These are phyloP conservation scores for Paralvinella palmiformis DNA, from an alignment of 1,140 invertebrate species.

Conservation along the genomic window DNA sequence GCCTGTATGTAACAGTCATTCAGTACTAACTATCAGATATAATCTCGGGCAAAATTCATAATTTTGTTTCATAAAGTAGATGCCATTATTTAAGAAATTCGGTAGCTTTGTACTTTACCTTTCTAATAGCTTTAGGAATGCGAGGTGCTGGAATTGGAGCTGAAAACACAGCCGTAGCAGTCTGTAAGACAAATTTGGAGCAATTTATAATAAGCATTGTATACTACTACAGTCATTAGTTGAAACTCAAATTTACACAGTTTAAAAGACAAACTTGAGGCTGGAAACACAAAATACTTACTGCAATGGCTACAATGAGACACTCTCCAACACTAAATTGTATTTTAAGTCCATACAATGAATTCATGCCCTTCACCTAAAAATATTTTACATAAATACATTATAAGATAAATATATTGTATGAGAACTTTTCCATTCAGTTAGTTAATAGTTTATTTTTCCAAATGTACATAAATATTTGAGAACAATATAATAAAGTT, in stretches of 20 bases:
- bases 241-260: not conserved
- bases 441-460: too few relatives aligned
- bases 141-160: slow-evolving; percentile 65
- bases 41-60: too few relatives aligned
- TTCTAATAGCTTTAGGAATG: slow-evolving; percentile 54
- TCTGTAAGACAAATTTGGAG: slow-evolving; percentile 44
- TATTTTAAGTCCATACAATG: slow-evolving; percentile 75
- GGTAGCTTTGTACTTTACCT: slow-evolving; percentile 29
- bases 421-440: too few relatives aligned
- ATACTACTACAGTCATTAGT: not conserved
- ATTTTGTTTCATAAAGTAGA: too few relatives aligned
- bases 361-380: slow-evolving; percentile 79
- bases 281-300: slow-evolving; percentile 30
- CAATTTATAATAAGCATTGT: not conserved
- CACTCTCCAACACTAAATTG: slow-evolving; percentile 84
- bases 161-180: slow-evolving; percentile 76
- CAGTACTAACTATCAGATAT: too few relatives aligned
- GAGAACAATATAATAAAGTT: not conserved
- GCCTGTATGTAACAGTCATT: too few relatives aligned
- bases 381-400: slow-evolving; percentile 10
- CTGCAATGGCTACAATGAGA: slow-evolving; percentile 75
- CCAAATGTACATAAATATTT: not conserved
- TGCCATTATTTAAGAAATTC: too few relatives aligned
- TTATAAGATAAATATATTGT: too few relatives aligned
- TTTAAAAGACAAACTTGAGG: too few relatives aligned